Base-by-base conservation (phyloP, 2,113 vertebrate species). In the Cavia aperea region DNA sequence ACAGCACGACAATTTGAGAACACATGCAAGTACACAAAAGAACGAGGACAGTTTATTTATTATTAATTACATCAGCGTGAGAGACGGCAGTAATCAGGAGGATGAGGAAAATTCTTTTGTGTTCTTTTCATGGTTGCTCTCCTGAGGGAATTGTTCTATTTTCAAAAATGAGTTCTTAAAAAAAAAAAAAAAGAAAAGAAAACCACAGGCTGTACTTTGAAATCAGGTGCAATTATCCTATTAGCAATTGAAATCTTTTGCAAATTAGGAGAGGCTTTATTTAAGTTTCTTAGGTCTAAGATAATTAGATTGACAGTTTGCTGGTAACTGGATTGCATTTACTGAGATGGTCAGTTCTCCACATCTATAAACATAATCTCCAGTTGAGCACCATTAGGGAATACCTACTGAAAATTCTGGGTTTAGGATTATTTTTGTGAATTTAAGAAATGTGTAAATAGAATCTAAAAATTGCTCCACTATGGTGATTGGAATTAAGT, bases 221-320 rank as follows among this genome's bases (percentile, higher is more conserved):
- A 95, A 94, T 92, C 81, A 88, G 72, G 86, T 90, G 46, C 65
- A 96, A 72, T 89, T 91, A 94, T 91, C 58, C 66, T 87, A 77
- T 95, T 94, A 94, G 90, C 88, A 93, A 87, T 85, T 93, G 56
- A 95, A 95, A 91, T 70, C 72, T 46, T 95, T 51, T 62, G 46
- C 46, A 89, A 70, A 72, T 91, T 81, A 94, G 60, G 60, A 91
- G 54, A 96, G 54, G 65, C 92, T 91, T 93, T 79, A 89, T 93
- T 94, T 93, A 90, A 89, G 77, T 62, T 88, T 82, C 77, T 87
- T 84, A 77, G 46, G 81, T 70, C 39, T 26, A 46, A 85, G 58
- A 70, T 93, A 96, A 95, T 89, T 86, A 60, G 31, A 91, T 79
- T 68, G 90, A 91, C 18, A 78, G 60, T 87, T 90, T 87, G 18